Evolutionary conservation across 2,113 vertebrate species (phyloP).

Genomic region (Chaetops frenatus): DNA sequence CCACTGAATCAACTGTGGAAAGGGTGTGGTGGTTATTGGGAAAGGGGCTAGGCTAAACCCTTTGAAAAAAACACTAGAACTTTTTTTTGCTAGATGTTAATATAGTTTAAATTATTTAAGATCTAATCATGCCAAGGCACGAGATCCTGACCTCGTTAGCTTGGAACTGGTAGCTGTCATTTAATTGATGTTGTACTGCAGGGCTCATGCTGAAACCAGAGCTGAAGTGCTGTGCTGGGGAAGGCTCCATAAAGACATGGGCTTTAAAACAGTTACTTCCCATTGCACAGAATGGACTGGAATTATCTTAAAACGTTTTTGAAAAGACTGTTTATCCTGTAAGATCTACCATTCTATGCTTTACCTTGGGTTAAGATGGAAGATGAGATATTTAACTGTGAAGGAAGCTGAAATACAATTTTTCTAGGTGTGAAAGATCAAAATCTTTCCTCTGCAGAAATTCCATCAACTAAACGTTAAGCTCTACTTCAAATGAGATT

Average conservation of each 20-base stretch:
- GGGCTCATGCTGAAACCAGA: neutral
- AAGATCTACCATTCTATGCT: neutral
- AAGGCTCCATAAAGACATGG: neutral
- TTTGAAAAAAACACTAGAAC: neutral
- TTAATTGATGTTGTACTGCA: neutral
- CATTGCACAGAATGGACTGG: neutral
- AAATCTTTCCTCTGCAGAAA: neutral
- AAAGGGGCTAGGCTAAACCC: neutral
- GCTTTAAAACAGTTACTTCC: neutral
- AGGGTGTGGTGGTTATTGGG: neutral
- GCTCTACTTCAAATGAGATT: neutral
- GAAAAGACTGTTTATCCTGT: neutral
- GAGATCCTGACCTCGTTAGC: neutral
- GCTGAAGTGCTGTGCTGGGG: neutral
- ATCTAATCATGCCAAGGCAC: neutral
- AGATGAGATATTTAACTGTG: neutral
- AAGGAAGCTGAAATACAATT: neutral
- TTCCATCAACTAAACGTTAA: neutral
- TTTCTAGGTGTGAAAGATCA: neutral
- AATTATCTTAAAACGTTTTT: neutral
- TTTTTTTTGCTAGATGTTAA: neutral
- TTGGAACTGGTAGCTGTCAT: neutral
- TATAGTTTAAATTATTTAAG: neutral
- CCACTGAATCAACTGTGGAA: neutral
- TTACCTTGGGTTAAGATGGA: neutral